phyloP scores from a whole-genome alignment of 2,113 vertebrate species.

The Halichoerus grypus region DNA sequence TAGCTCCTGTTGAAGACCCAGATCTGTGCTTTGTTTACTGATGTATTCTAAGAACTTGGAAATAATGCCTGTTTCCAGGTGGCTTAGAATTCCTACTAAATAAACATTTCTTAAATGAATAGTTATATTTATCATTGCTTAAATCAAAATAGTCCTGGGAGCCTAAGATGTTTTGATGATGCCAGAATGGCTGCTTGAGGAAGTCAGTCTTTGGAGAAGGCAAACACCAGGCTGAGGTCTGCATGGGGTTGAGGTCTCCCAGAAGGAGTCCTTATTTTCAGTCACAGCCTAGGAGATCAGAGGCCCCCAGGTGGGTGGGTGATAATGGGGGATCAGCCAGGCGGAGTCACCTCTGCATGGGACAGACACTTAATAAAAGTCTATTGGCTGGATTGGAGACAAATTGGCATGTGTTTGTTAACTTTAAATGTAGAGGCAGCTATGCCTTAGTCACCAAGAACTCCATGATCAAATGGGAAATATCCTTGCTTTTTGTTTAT shows the following conservation, averaged over 20 bases:
- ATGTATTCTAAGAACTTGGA: not conserved
- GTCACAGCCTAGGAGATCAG: not conserved
- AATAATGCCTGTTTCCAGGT: slow-evolving; percentile 26
- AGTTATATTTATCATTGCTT: not conserved
- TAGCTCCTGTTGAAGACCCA: not conserved
- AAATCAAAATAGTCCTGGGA: not conserved
- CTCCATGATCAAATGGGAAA: not conserved
- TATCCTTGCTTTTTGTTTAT: not conserved
- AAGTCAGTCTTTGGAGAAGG: slow-evolving; percentile 16
- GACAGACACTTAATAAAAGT: not conserved
- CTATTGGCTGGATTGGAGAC: not conserved
- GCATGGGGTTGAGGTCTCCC: not conserved
- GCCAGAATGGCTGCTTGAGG: not conserved
- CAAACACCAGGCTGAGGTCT: not conserved
- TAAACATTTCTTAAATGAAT: slow-evolving; percentile 44
- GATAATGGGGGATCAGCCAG: not conserved
- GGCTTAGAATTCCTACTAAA: not conserved
- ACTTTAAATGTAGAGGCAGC: not conserved
- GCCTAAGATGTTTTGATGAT: not conserved
- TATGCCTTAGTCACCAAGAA: not conserved
- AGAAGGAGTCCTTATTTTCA: not conserved
- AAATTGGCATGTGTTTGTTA: not conserved
- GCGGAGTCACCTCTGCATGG: not conserved
- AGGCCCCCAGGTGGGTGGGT: not conserved
- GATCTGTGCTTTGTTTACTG: slow-evolving; percentile 8